Percentiles rank a stretch among this genome's conserved stretches.
Evolutionary conservation across 2,113 vertebrate species (phyloP).

Genomic region (Ciconia boyciana): DNA sequence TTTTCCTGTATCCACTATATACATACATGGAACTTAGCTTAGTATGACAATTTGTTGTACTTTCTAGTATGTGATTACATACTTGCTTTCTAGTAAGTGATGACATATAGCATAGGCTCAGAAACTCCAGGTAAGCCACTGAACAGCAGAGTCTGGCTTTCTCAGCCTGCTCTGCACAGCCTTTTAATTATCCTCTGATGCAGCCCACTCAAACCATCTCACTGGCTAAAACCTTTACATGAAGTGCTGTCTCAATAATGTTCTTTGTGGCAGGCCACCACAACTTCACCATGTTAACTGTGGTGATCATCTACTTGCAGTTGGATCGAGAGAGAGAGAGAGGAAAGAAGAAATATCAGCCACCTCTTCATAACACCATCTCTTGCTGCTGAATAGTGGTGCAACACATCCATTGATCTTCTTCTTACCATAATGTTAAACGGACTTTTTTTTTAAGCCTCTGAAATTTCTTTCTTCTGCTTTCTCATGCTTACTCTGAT

Average conservation of each 20-base stretch:
- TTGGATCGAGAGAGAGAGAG: accelerated
- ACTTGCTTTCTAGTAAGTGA: not conserved
- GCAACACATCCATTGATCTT: not conserved
- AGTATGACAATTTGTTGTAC: not conserved
- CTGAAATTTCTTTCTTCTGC: not conserved
- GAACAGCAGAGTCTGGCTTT: not conserved
- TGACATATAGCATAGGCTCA: accelerated
- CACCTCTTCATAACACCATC: not conserved
- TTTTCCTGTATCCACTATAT: not conserved
- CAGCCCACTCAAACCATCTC: not conserved
- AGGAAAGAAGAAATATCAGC: not conserved
- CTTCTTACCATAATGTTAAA: not conserved
- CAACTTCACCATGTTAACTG: not conserved
- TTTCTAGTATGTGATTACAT: not conserved
- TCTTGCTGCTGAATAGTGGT: not conserved
- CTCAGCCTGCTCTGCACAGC: not conserved
- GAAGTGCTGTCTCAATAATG: not conserved
- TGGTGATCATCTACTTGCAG: not conserved
- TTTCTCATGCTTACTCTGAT: not conserved
- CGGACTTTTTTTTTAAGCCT: not conserved
- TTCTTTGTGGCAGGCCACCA: not conserved
- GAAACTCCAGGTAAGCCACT: not conserved
- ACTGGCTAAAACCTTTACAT: not conserved
- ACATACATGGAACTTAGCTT: not conserved
- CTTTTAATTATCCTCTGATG: not conserved